Conservation (phyloP, 2,113 vertebrate species). For the Crotalus horridus region DNA sequence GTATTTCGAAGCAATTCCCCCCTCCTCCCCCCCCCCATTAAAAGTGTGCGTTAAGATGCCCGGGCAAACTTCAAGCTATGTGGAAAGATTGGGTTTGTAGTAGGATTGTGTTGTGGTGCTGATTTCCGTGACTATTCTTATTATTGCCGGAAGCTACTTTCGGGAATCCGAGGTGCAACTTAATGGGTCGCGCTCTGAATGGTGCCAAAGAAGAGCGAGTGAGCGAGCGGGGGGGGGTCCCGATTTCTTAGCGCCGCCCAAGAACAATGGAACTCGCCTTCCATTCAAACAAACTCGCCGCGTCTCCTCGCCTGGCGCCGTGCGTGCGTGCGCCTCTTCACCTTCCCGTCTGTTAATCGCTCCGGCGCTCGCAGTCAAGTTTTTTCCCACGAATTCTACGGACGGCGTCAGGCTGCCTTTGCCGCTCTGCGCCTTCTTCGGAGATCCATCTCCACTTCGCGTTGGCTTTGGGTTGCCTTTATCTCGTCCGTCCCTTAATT, state of each 20-base stretch:
- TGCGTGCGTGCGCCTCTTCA: neutral
- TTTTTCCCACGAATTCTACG: neutral
- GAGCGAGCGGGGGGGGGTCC: neutral
- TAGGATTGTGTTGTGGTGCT: neutral
- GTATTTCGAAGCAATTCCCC: neutral
- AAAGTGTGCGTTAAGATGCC: neutral
- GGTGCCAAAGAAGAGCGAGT: neutral
- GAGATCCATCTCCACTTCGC: neutral
- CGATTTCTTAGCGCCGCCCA: neutral
- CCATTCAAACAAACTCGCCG: neutral
- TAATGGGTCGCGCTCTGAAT: neutral
- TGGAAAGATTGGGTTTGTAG: neutral
- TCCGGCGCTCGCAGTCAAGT: no score
- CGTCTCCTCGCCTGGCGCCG: neutral
- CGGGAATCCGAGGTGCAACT: neutral
- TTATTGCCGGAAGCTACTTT: neutral
- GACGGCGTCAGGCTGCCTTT: neutral
- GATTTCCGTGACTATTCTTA: neutral
- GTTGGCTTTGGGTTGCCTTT: neutral
- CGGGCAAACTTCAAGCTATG: neutral
- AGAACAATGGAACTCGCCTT: slow-evolving; percentile 25
- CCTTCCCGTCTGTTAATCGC: neutral
- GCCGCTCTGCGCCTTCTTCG: neutral
- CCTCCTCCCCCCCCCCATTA: neutral
- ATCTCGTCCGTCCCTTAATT: neutral